Base-by-base conservation (phyloP, 1,140 invertebrate genomes). In the Gonatopus flavifemur region DNA sequence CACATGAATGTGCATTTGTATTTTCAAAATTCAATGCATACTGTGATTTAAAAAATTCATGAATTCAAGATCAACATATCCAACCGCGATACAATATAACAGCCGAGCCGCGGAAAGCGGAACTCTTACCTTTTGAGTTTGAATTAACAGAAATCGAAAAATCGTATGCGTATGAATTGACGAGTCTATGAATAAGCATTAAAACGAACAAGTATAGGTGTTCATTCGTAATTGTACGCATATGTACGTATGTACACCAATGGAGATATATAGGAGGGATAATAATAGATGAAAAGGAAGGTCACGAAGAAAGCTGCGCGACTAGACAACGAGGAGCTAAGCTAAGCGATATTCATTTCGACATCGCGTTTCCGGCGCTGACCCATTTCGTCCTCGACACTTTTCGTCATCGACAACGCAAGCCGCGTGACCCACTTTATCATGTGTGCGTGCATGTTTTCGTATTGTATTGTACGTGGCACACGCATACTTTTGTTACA, bases 271-370 rank as follows among this genome's bases (percentile, higher is more conserved):
- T 19, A 12, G 12, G 15, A 10, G 20, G 21, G 28, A 30, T 66
- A 61, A 61, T 71, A 64, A 66, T 71, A 71, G 70, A 55, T 52
- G 9, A 48, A 50, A 40, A 53, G 52, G 66, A 72, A 72, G 70
- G 69, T 69, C 69, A 55, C 43, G 65, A 70, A 72, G 70, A 72
- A 72, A 72, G 69, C 64, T n/a, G 62, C 59, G 52, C 19, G 50
- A 54, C 59, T 57, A 62, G 54, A 51, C 42, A 31, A 30, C n/a
- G n/a, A n/a, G n/a, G n/a, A n/a, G n/a, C n/a, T n/a, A 16, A n/a
- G n/a, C 25, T 9, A 35, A 52, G 43, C 50, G 45, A 19, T 53
- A 57, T 62, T 52, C 51, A 50, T 68, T 66, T 67, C 64, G 62
- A 68, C 61, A 68, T 54, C 51, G n/a, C n/a, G 50, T 50, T 66